These are phyloP conservation scores for Ormyrus nitidulus DNA, from an alignment of 2,888 invertebrate species.

Conservation along the genomic window DNA sequence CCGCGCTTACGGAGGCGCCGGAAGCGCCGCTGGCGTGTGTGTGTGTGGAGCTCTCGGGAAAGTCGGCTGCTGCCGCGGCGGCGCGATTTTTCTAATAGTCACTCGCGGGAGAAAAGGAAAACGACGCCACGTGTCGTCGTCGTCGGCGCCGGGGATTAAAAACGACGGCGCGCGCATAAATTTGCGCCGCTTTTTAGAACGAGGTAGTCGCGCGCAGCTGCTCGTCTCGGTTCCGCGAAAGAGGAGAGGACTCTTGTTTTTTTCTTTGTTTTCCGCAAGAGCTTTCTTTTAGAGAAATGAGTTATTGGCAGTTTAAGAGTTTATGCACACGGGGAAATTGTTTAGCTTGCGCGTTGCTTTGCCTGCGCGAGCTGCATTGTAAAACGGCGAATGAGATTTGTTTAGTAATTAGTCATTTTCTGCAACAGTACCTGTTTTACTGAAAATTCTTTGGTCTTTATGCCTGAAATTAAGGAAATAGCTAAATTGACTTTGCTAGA, in stretches of 20 bases:
- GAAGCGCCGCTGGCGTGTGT: slow-evolving; percentile 5
- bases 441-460: no score
- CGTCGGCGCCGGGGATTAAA: neutral
- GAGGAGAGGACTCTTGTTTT: neutral
- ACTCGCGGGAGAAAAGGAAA: slow-evolving; percentile 10
- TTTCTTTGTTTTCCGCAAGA: slow-evolving; percentile 1
- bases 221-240: neutral
- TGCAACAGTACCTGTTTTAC: no score
- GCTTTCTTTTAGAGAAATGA: slow-evolving; percentile 1
- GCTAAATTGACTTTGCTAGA: no score
- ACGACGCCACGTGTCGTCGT: slow-evolving; percentile 4
- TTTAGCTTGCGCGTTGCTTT: no score
- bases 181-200: neutral
- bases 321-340: neutral
- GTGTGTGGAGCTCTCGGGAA: slow-evolving; percentile 14
- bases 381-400: no score
- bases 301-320: slow-evolving; percentile 26
- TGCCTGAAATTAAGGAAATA: no score
- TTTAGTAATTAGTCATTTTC: no score
- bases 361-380: no score
- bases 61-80: slow-evolving; percentile 7
- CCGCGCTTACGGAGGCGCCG: neutral
- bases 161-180: slow-evolving; percentile 30
- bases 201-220: neutral
- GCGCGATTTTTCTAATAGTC: slow-evolving; percentile 24